Base-by-base conservation (phyloP, 2,888 invertebrate species). In the Cataglyphis altisquamis region DNA sequence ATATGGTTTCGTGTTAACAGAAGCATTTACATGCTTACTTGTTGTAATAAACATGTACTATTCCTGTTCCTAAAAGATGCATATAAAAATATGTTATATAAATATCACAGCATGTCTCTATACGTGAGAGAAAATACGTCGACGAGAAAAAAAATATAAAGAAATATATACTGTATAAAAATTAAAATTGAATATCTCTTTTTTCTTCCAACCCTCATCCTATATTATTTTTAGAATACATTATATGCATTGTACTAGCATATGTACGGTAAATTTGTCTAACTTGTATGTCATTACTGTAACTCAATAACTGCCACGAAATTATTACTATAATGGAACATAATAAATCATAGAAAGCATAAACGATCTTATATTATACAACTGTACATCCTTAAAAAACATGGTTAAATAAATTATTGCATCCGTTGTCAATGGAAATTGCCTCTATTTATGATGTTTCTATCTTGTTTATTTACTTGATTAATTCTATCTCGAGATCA, bases 11-110 rank as follows among this genome's bases (percentile, higher is more conserved):
- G 32, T 63, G 36, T 63, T 48, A 25, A 21, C 36, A 32, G 74
- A 74, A 48, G 45, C 18, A 48, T 48, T 18, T n/a, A 55, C 8
- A 18, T 74, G 36, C 48, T 74, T 36, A 75, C 36, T 60, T 63
- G 29, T 32, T 68, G 74, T 75, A 63, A 75, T 64, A 52, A 48
- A 36, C n/a, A 75, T 64, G 45, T 74, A 66, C 41, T 75, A 75
- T 63, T 64, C 36, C 25, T 32, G 74, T 64, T 75, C 52, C 36
- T 75, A 32, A 21, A 5, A 74, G 62, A 64, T 75, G 32, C 32
- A 74, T 74, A 48, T 21, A 73, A 41, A 18, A 55, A 78, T 57
- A 68, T 70, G 18, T 80, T 66, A 77, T 77, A 66, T 57, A 77
- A 64, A 57, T 60, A 67, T 60, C 41, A 41, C 25, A 52, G 45